These are phyloP conservation scores for Ommatoiulus sabulosus DNA, from an alignment of 2,888 invertebrate genomes.

Conservation along the genomic window DNA sequence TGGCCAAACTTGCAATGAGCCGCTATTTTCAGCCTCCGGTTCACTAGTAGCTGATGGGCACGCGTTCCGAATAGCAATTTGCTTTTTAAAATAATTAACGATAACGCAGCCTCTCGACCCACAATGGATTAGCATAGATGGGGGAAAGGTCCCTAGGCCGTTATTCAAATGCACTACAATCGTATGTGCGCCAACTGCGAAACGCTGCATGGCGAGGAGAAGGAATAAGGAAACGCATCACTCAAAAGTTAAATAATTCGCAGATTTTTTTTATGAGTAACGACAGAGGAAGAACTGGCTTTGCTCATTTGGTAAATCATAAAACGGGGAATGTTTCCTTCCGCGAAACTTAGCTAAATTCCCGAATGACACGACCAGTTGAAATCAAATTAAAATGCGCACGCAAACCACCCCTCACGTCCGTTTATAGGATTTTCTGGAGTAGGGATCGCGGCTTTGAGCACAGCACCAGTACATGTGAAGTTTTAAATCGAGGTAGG, in stretches of 20 bases:
- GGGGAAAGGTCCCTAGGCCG: not conserved
- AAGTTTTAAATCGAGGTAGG: too few relatives aligned
- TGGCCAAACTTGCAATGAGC: conserved; percentile 8
- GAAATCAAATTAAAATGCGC: not conserved
- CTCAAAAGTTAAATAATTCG: not conserved
- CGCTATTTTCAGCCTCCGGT: not conserved
- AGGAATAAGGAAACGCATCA: not conserved
- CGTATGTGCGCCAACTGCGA: not conserved
- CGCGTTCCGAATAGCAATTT: conserved; percentile 26
- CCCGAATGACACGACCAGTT: not conserved
- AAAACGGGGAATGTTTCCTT: not conserved
- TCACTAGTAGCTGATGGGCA: not conserved
- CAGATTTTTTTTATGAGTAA: not conserved
- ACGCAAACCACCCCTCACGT: not conserved
- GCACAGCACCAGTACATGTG: too few relatives aligned
- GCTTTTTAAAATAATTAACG: conserved; percentile 17
- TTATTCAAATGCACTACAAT: not conserved
- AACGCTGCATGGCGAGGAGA: not conserved
- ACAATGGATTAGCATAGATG: not conserved
- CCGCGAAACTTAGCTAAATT: not conserved
- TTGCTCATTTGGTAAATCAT: not conserved
- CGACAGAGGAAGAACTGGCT: not conserved
- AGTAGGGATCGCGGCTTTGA: too few relatives aligned
- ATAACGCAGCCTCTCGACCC: not conserved
- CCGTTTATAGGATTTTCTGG: not conserved